Percentiles rank a stretch among this genome's conserved stretches.
Conservation (phyloP, 2,797 vertebrate species). For the Propithecus perrieri region DNA sequence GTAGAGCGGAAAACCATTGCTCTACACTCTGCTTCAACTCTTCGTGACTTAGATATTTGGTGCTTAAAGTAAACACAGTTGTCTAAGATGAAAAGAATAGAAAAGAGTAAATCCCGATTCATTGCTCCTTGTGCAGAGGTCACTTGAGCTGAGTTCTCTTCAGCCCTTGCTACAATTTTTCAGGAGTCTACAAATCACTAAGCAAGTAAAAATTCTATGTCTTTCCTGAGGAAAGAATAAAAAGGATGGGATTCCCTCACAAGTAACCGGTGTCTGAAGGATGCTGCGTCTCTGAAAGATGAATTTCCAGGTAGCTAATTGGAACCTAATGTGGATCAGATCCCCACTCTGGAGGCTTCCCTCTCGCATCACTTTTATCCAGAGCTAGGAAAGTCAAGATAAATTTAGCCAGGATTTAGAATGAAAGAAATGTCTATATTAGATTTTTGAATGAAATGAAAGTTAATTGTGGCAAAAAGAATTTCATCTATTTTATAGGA, state of each 20-base stretch:
- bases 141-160: conserved; percentile 11
- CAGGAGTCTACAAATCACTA: conserved; percentile 47
- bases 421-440: conserved; percentile 15
- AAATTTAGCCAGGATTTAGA: conserved; percentile 45
- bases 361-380: not conserved
- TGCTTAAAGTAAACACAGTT: conserved; percentile 1
- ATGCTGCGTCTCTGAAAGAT: not conserved
- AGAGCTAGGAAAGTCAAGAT: conserved; percentile 19
- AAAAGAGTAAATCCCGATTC: not conserved
- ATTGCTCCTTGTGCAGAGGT: not conserved
- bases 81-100: not conserved
- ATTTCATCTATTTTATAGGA: conserved; percentile 60
- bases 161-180: not conserved
- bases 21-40: not conserved
- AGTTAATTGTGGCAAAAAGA: conserved; percentile 49
- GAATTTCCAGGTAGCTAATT: conserved; percentile 52
- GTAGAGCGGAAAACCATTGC: not conserved
- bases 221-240: not conserved
- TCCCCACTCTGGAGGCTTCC: not conserved
- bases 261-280: not conserved
- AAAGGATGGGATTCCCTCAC: not conserved
- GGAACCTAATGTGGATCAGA: conserved; percentile 34
- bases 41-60: not conserved
- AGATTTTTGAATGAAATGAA: conserved; percentile 50
- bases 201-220: conserved; percentile 48